phyloP scores from a whole-genome alignment of 2,888 invertebrate species.

The Monoplex corrugatus region DNA sequence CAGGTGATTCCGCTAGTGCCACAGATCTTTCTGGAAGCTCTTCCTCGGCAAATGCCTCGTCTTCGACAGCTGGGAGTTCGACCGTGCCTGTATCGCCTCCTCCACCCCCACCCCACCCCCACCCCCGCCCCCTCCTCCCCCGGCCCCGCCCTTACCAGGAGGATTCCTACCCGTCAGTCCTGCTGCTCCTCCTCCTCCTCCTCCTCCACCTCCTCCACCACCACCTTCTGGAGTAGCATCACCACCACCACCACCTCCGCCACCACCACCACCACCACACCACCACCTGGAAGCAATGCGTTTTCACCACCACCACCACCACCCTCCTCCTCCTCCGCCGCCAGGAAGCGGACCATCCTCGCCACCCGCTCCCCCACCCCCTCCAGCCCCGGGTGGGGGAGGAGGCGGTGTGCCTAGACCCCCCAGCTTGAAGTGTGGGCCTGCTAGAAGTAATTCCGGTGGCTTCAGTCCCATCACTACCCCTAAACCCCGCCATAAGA shows the following conservation, averaged over 20 bases:
- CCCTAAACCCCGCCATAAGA: constrained; percentile 95
- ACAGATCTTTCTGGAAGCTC: background rate
- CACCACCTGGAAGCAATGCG: constrained; percentile 47
- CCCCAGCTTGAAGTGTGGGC: constrained; percentile 50
- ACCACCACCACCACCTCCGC: constrained; percentile 2
- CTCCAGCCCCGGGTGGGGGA: background rate
- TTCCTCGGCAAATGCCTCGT: too few species aligned
- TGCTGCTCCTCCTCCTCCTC: constrained; percentile 65
- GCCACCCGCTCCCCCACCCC: background rate
- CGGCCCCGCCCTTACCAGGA: constrained; percentile 79
- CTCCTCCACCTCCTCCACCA: constrained; percentile 70
- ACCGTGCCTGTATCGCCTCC: background rate
- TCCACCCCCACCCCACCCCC: constrained; percentile 64
- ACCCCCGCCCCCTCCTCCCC: constrained; percentile 79
- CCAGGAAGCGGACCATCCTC: constrained; percentile 46
- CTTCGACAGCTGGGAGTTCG: background rate
- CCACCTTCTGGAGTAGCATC: background rate
- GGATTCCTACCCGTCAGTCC: constrained; percentile 59
- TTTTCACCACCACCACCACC: constrained; percentile 38
- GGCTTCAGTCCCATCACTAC: constrained; percentile 82
- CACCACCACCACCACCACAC: constrained; percentile 17
- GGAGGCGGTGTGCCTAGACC: background rate
- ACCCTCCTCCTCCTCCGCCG: constrained; percentile 58
- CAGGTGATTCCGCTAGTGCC: background rate
- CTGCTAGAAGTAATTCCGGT: background rate